Percentiles rank a stretch among this genome's conserved stretches.
phyloP scores from a whole-genome alignment of 2,113 vertebrate species.

The Etia nguti region DNA sequence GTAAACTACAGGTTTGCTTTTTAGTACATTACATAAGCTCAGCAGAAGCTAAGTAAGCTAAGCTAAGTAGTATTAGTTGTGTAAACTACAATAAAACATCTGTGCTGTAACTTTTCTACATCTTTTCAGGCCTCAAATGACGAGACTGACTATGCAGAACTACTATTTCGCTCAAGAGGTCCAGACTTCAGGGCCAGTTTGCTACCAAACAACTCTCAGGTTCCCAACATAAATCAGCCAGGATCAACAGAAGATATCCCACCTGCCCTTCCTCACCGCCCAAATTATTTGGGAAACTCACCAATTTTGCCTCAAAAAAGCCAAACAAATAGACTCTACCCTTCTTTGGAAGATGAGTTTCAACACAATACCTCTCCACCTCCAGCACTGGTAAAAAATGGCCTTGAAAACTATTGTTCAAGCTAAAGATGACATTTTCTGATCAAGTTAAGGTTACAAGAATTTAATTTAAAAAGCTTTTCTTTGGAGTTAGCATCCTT shows the following conservation, averaged over 20 bases:
- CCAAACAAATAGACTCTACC: conserved; percentile 44
- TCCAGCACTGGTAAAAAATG: conserved; percentile 23
- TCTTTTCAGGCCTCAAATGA: conserved; percentile 13
- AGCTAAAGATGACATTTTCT: background rate
- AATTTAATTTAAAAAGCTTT: background rate
- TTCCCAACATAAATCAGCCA: background rate
- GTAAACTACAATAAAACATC: background rate
- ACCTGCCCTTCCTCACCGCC: conserved; percentile 36
- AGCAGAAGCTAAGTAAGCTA: accelerated
- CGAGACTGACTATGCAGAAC: conserved; percentile 45
- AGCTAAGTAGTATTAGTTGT: background rate
- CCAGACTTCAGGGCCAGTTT: background rate
- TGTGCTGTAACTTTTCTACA: background rate
- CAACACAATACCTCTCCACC: background rate
- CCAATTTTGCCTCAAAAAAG: background rate
- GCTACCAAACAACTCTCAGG: background rate
- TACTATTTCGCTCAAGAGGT: conserved; percentile 37
- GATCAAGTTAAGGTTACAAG: background rate
- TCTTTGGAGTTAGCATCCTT: background rate
- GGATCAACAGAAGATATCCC: background rate
- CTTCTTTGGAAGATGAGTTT: conserved; percentile 31
- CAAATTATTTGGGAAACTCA: background rate
- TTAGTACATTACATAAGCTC: background rate
- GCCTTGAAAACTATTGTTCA: background rate
- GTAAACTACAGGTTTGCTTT: background rate